Conservation (phyloP, 2,113 vertebrate genomes). For the Bos javanicus region DNA sequence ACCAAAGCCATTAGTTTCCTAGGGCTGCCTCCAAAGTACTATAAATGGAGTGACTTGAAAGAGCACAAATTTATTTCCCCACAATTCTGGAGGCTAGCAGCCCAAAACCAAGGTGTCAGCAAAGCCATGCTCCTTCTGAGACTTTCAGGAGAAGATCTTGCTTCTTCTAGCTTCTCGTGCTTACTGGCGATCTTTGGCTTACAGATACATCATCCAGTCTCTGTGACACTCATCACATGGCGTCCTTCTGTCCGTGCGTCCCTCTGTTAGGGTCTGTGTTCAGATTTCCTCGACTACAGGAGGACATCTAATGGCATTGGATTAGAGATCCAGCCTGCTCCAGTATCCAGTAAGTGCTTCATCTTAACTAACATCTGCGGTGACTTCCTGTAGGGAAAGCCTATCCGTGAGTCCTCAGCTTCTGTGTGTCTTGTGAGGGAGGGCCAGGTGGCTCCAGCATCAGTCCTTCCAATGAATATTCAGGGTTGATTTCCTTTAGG, state of each 20-base stretch:
- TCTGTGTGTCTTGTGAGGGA: background rate
- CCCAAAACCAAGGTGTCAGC: background rate
- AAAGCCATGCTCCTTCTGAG: background rate
- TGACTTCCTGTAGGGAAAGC: background rate
- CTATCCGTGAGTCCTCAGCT: background rate
- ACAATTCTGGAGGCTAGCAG: background rate
- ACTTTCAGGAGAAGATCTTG: background rate
- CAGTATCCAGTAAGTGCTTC: background rate
- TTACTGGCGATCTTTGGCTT: background rate
- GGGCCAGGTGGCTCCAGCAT: background rate
- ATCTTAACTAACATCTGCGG: background rate
- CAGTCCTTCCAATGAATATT: background rate
- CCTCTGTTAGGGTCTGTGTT: background rate
- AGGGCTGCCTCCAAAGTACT: background rate
- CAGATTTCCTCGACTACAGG: background rate
- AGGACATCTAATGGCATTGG: background rate
- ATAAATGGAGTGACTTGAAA: background rate
- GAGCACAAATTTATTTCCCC: background rate
- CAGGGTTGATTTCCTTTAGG: background rate
- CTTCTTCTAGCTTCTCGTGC: background rate
- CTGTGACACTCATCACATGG: background rate
- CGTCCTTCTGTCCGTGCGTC: accelerated
- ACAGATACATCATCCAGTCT: background rate
- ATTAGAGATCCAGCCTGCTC: background rate
- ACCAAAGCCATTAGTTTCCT: background rate